Evolutionary conservation across 1,140 invertebrate species (phyloP).

Genomic region (Drosophila pallidifrons): DNA sequence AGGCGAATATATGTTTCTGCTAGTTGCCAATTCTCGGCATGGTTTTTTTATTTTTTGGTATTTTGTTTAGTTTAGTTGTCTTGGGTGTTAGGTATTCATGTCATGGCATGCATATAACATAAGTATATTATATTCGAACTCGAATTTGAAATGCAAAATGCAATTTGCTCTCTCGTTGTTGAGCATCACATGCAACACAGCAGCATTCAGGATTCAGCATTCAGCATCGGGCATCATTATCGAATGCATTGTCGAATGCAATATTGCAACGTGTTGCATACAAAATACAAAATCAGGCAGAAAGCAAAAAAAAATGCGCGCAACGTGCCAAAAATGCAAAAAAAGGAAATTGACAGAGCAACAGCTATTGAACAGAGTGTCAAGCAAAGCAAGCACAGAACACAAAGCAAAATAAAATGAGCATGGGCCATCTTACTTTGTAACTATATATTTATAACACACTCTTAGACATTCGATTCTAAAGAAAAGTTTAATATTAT

Average conservation of each 20-base stretch:
- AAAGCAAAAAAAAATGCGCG: slow-evolving; percentile 46
- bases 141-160: slow-evolving; percentile 62
- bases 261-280: slow-evolving; percentile 63
- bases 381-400: slow-evolving; percentile 41
- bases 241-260: slow-evolving; percentile 41
- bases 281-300: slow-evolving; percentile 46
- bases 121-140: slow-evolving; percentile 44
- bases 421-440: slow-evolving; percentile 17
- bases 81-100: slow-evolving; percentile 26
- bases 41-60: slow-evolving; percentile 6
- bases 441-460: slow-evolving; percentile 20
- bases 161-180: slow-evolving; percentile 16
- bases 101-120: slow-evolving; percentile 21
- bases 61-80: slow-evolving; percentile 20
- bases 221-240: slow-evolving; percentile 38
- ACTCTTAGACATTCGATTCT: neutral
- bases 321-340: slow-evolving; percentile 64
- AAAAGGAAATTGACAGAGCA: slow-evolving; percentile 41
- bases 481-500: neutral
- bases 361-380: slow-evolving; percentile 31
- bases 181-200: slow-evolving; percentile 34
- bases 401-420: slow-evolving; percentile 29
- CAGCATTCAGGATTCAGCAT: slow-evolving; percentile 4
- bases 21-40: slow-evolving; percentile 53
- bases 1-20: slow-evolving; percentile 37